phyloP scores from a whole-genome alignment of 2,888 invertebrate genomes.

The Ferrisia virgata region DNA sequence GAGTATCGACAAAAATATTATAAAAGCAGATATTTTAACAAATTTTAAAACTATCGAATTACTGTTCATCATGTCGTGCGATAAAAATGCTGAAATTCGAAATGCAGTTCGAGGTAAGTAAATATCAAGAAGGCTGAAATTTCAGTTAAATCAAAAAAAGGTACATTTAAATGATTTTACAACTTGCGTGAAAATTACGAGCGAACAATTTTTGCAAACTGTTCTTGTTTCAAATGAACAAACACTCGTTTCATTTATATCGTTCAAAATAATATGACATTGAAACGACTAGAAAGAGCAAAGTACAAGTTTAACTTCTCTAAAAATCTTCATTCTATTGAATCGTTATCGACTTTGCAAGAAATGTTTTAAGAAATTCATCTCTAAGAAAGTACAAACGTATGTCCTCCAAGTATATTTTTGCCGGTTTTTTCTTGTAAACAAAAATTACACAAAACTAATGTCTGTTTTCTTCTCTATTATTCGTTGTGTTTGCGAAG shows the following conservation, averaged over 20 bases:
- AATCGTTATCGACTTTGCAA: too few relatives aligned
- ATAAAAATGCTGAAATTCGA: neutral
- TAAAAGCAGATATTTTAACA: neutral
- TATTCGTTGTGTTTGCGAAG: neutral
- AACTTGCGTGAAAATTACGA: too few relatives aligned
- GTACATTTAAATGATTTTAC: too few relatives aligned
- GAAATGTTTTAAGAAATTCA: too few relatives aligned
- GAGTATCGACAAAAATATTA: neutral
- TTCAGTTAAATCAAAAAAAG: too few relatives aligned
- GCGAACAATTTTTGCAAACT: too few relatives aligned
- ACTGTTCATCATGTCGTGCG: neutral
- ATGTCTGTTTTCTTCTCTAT: neutral
- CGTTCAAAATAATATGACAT: too few relatives aligned
- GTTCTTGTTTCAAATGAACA: too few relatives aligned
- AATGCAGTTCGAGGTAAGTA: neutral
- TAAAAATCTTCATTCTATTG: too few relatives aligned
- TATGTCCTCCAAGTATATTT: neutral
- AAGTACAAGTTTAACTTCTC: too few relatives aligned
- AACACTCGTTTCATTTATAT: too few relatives aligned
- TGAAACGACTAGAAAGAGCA: too few relatives aligned
- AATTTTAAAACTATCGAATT: neutral
- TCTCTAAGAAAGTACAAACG: neutral
- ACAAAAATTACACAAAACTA: neutral
- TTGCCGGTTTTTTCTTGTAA: neutral
- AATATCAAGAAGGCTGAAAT: neutral